Conservation (phyloP, 2,888 invertebrate species). For the Agrotis puta region DNA sequence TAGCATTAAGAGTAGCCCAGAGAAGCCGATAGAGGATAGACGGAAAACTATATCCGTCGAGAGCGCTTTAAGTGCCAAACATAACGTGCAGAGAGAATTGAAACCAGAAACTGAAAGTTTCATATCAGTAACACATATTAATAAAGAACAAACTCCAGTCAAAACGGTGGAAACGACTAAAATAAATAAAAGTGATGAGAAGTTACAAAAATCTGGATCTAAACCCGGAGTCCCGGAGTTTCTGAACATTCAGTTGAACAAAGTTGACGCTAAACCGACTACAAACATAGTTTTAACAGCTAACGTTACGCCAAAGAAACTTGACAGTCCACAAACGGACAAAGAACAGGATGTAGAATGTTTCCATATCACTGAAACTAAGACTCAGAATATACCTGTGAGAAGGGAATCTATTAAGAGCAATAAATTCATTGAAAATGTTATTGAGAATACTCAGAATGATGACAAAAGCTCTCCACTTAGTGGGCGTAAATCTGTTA, state of each 20-base stretch:
- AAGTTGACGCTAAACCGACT: constrained; percentile 92
- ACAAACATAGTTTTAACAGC: constrained; percentile 93
- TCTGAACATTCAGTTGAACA: constrained; percentile 93
- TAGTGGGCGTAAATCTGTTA: constrained; percentile 70
- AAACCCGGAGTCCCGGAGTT: constrained; percentile 92
- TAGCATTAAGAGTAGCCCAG: constrained; percentile 91
- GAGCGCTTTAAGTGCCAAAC: constrained; percentile 81
- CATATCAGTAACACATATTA: constrained; percentile 91
- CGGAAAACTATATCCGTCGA: constrained; percentile 89
- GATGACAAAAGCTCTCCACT: constrained; percentile 79
- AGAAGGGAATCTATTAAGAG: constrained; percentile 74
- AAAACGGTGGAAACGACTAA: constrained; percentile 76
- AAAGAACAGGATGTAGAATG: constrained; percentile 75
- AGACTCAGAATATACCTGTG: constrained; percentile 68
- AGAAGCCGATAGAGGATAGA: constrained; percentile 85
- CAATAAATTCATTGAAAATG: constrained; percentile 75
- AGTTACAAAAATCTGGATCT: constrained; percentile 75
- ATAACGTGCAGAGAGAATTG: constrained; percentile 72
- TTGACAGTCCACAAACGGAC: constrained; percentile 81
- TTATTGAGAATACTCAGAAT: constrained; percentile 69
- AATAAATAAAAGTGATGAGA: constrained; percentile 83
- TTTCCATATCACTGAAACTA: constrained; percentile 75
- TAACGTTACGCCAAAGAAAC: constrained; percentile 89
- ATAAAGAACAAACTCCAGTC: constrained; percentile 83
- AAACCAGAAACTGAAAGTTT: constrained; percentile 85